Evolutionary conservation across 2,888 invertebrate species (phyloP).

Genomic region (Andrena camellia): DNA sequence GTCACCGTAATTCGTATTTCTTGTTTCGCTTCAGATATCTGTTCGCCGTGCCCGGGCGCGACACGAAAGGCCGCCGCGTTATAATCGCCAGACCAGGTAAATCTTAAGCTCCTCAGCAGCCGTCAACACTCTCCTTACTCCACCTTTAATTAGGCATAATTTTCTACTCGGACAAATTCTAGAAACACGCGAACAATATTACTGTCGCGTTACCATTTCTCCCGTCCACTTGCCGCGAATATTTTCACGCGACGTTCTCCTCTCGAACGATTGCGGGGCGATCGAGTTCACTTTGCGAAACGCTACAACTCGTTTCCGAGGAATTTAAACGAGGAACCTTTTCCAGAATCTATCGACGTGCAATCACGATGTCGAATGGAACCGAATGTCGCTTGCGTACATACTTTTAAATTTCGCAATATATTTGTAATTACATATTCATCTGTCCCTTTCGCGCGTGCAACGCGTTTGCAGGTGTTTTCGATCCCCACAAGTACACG

Average conservation of each 20-base stretch:
- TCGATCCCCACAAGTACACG: constrained; percentile 92
- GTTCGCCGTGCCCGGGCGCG: constrained; percentile 92
- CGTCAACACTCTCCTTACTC: neutral
- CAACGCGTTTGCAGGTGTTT: constrained; percentile 87
- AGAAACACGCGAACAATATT: neutral
- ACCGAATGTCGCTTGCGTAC: neutral
- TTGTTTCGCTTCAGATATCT: constrained; percentile 87
- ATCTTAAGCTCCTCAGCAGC: neutral
- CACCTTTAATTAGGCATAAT: neutral
- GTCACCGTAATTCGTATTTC: neutral
- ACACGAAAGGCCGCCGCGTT: constrained; percentile 90
- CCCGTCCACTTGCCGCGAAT: neutral
- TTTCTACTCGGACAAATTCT: neutral
- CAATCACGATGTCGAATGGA: neutral
- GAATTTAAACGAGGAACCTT: neutral
- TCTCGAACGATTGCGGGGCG: neutral
- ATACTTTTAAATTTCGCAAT: neutral
- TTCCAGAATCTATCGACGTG: neutral
- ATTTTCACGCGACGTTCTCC: neutral
- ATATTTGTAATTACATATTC: neutral
- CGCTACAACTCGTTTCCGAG: neutral
- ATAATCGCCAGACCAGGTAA: constrained; percentile 92
- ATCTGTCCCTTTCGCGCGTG: constrained; percentile 8
- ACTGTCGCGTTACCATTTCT: neutral
- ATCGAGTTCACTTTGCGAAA: neutral